Percentiles rank a stretch among this genome's conserved stretches.
These are phyloP conservation scores for Lagocephalus sceleratus DNA, from an alignment of 2,797 vertebrate species.

Conservation along the genomic window DNA sequence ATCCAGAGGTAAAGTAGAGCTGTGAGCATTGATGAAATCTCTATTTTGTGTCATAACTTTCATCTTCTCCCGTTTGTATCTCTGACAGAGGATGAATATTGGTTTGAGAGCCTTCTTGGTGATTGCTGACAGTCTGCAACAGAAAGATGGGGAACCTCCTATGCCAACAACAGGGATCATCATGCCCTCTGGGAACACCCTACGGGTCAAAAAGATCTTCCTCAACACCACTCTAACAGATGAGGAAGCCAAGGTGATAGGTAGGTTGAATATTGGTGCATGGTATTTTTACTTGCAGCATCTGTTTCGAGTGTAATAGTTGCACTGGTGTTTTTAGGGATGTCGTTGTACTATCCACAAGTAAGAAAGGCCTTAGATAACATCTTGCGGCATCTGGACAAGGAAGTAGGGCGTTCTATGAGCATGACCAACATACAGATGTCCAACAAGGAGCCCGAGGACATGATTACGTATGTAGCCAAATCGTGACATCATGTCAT, in stretches of 20 bases:
- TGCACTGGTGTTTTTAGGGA: constrained; percentile 77
- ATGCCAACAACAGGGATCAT: constrained; percentile 98
- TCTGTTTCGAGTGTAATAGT: not conserved
- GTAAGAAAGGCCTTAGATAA: constrained; percentile 95
- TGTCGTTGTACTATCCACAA: constrained; percentile 98
- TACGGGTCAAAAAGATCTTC: constrained; percentile 99
- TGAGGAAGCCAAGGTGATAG: constrained; percentile 98
- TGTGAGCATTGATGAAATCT: not conserved
- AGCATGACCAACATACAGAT: constrained; percentile 99
- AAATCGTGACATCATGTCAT: not conserved
- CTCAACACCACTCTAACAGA: constrained; percentile 98
- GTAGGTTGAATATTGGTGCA: constrained; percentile 62
- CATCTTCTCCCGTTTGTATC: not conserved
- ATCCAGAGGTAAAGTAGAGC: constrained; percentile 86
- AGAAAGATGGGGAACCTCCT: constrained; percentile 96
- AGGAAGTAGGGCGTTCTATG: constrained; percentile 98
- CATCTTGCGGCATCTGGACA: constrained; percentile 96
- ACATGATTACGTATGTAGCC: constrained; percentile 95
- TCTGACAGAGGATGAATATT: constrained; percentile 93
- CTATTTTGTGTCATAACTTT: constrained; percentile 6
- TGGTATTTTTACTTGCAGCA: not conserved
- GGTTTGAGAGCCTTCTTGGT: constrained; percentile 97
- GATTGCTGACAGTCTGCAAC: constrained; percentile 96
- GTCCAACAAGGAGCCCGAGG: constrained; percentile 98
- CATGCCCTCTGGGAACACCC: constrained; percentile 97